Evolutionary conservation across 1,140 invertebrate genomes (phyloP), one percentile per base, ranked within the genome.

Genomic region (Augochlora pura): DNA sequence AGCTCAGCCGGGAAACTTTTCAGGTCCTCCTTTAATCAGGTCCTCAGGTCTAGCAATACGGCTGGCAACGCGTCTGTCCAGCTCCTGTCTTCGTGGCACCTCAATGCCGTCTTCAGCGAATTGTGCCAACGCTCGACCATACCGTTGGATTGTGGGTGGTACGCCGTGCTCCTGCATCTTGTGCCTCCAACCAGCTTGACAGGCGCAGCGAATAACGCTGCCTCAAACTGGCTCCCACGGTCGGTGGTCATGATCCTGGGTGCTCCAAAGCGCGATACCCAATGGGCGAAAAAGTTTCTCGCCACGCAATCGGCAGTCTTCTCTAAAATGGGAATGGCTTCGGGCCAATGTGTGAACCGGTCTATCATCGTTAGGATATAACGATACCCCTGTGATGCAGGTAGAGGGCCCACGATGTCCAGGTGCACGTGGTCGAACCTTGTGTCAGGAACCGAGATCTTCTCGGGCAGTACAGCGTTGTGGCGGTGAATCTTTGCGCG

Each of bases 101-200:
- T 88, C 3, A 93, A 52, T 0, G 91, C 80, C 1, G 79, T 39
- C 68, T 94, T 93, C 0, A 93, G 64, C 10, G 62, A 69, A 9
- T 7, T 2, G 42, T 93, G 90, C 12, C 88, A 82, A 6, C 89
- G 70, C 66, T 93, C 90, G 0, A 90, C 77, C 54, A 90, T 74
- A 6, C 89, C 91, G 72, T 93, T 93, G 1, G 88, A 25, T 93
- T 3, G 88, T 21, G 89, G 91, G 54, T 91, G 87, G 21, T 77
- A 81, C 1, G 81, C 49, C 21, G 82, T 84, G 0, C 80, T 84
- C 3, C 42, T 18, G 5, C 7, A n/a, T 5, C 64, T 39, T 4
- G 14, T 5, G 9, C 39, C 18, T 1, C 78, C 85, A 27, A 84
- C 49, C 0, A 76, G 57, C 0, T 70, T 54, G 0, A 69, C 2